Evolutionary conservation across 2,888 invertebrate species (phyloP), one percentile per base, ranked within the genome.

Genomic region (Pristionchus japonicus): DNA sequence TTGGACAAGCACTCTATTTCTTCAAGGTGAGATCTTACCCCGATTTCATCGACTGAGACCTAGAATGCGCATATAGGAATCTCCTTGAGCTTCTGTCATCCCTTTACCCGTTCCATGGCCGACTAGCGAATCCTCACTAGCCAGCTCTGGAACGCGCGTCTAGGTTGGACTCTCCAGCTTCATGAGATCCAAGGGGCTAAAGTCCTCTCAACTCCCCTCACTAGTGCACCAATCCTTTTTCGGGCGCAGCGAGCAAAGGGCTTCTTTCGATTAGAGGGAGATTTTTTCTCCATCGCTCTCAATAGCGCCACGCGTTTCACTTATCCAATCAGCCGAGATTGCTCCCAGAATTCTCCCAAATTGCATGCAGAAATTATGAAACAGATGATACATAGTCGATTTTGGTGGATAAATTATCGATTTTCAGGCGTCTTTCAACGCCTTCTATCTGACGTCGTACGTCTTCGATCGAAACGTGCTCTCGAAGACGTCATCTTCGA

Each of bases 381-480:
- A 70, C 77, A 15, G 47, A 20, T 40, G 43, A 37, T n/a, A 40
- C 15, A n/a, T 1, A 20, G 40, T 77, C 43, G 77, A 77, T 43
- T 20, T 20, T 13, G 37, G 40, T 7, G 17, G 43, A 77, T 49
- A 47, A 15, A 15, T 47, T 47, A 80, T 27, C n/a, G 0, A 20
- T 31, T 90, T 92, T 70, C 90, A 93, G 93, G 92, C 93, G 80
- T 91, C 92, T 15, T 93, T 93, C 91, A 92, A 93, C 88, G 90
- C 93, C 57, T 93, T 93, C 90, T 93, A 93, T 88, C 88, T 93
- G 49, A 91, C 93, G 9, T 89, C 92, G 17, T 92, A 91, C 57
- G 93, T 93, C 11, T 93, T 93, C 89, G 93, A 93, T 85, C 90
- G 92, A 20, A 92, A 92, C 86, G 89, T 93, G 15, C 87, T 92